Evolutionary conservation across 2,888 invertebrate genomes (phyloP).

Genomic region (Campoplex nolae): DNA sequence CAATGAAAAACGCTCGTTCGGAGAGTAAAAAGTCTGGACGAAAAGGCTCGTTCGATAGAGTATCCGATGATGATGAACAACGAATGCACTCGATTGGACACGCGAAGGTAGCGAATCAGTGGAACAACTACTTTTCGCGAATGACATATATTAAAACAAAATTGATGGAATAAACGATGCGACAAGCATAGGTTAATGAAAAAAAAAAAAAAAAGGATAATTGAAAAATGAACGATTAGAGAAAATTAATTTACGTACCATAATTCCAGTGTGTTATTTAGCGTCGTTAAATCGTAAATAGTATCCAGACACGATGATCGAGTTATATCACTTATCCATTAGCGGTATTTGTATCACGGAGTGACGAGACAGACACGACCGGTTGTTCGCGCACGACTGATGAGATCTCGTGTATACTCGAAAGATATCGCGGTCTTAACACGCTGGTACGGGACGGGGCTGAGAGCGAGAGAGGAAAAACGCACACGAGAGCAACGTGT

Average conservation of each 20-base stretch:
- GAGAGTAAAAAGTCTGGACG: not conserved
- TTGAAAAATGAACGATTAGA: no score
- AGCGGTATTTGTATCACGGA: constrained; percentile 18
- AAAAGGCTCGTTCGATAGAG: not conserved
- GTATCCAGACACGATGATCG: constrained; percentile 62
- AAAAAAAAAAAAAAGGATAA: not conserved
- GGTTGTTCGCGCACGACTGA: constrained; percentile 72
- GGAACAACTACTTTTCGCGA: not conserved
- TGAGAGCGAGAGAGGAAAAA: constrained; percentile 2
- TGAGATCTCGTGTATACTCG: constrained; percentile 69
- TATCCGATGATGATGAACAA: not conserved
- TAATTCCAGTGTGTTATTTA: constrained; percentile 5
- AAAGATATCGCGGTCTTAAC: constrained; percentile 65
- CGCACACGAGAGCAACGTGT: not conserved
- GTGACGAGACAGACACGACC: constrained; percentile 59
- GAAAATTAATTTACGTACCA: constrained; percentile 41
- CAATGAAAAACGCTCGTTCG: not conserved
- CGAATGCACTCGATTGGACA: not conserved
- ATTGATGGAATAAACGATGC: not conserved
- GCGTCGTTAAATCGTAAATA: constrained; percentile 45
- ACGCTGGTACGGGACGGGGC: constrained; percentile 20
- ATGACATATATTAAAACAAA: not conserved
- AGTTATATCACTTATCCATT: constrained; percentile 64
- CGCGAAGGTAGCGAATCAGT: not conserved
- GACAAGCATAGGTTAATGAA: no score